Base-by-base conservation (phyloP, 2,113 vertebrate species). In the Tyto alba region DNA sequence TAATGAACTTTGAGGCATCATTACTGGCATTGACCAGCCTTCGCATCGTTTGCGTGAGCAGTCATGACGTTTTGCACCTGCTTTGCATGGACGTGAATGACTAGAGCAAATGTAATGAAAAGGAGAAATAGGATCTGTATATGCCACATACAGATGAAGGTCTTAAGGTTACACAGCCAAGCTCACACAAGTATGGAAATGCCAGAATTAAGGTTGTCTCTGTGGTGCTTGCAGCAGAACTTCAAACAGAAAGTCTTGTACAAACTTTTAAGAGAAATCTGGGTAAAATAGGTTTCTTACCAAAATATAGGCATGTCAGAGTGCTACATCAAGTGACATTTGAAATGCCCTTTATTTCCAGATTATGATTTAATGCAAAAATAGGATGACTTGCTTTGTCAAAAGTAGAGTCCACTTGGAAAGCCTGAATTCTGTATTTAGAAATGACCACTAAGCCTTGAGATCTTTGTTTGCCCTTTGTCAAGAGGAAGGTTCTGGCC, bases 331-430 rank as follows among this genome's bases (percentile, higher is more conserved):
- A 60, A 68, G 47, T 84, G 92, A 66, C 84, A 67, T 89, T 96
- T 94, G 78, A 96, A 95, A 89, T 92, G 88, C 59, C 79, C 91
- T 95, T 97, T 95, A 36, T 93, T 92, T 92, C 76, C 82, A 53
- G 93, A 43, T 83, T 80, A 32, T 62, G 88, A 80, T 93, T 97
- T 89, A 76, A 84, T 56, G 50, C 73, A 88, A 93, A 77, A 82
- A 56, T 12, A 26, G 85, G n/a, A 76, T 64, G 75, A 71, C 40
- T 93, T 85, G 36, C 57, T 94, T 79, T 89, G 84, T 90, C 88
- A 80, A 52, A 74, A 48, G 53, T 3, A 13, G 30, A 75, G 55
- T 43, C 55, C 87, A 32, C 47, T 92, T 6, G 4, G 43, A 69
- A 90, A 92, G 30, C 16, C 50, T 86, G 79, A 81, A 59, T 73